These are phyloP conservation scores for Colletes collaris DNA, from an alignment of 2,888 invertebrate genomes.

Conservation along the genomic window DNA sequence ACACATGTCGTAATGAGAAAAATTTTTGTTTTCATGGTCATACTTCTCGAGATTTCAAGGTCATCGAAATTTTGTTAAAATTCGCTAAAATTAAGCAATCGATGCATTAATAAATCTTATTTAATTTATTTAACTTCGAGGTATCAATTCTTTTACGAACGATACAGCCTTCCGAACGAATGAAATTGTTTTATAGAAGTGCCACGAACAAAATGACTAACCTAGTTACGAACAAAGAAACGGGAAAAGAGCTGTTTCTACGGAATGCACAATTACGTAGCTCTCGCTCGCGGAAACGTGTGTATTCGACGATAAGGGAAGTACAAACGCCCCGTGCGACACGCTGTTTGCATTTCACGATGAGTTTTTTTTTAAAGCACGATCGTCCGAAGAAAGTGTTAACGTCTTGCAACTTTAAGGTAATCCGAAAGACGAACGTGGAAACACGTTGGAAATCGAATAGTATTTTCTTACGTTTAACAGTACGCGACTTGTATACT, in stretches of 20 bases:
- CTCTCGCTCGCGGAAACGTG: not conserved
- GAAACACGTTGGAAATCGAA: not conserved
- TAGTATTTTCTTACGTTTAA: not conserved
- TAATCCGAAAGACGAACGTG: too few relatives aligned
- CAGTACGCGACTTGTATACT: too few relatives aligned
- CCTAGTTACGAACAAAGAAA: conserved; percentile 20
- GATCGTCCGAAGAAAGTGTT: too few relatives aligned
- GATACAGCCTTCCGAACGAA: not conserved
- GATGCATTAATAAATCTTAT: not conserved
- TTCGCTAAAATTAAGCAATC: too few relatives aligned
- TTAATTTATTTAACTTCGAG: not conserved
- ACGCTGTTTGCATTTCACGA: not conserved
- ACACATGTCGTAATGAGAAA: too few relatives aligned
- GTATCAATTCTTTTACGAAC: not conserved
- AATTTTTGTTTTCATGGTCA: too few relatives aligned
- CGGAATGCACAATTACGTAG: not conserved
- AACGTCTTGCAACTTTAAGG: too few relatives aligned
- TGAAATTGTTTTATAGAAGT: conserved; percentile 2
- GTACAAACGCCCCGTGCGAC: not conserved
- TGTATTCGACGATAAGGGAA: conserved; percentile 3
- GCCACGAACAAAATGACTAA: conserved; percentile 11
- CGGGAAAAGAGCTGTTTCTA: not conserved
- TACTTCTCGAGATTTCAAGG: too few relatives aligned
- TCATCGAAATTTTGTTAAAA: too few relatives aligned
- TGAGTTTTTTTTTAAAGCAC: not conserved